Evolutionary conservation across 2,113 vertebrate species (phyloP).

Genomic region (Alethe diademata): DNA sequence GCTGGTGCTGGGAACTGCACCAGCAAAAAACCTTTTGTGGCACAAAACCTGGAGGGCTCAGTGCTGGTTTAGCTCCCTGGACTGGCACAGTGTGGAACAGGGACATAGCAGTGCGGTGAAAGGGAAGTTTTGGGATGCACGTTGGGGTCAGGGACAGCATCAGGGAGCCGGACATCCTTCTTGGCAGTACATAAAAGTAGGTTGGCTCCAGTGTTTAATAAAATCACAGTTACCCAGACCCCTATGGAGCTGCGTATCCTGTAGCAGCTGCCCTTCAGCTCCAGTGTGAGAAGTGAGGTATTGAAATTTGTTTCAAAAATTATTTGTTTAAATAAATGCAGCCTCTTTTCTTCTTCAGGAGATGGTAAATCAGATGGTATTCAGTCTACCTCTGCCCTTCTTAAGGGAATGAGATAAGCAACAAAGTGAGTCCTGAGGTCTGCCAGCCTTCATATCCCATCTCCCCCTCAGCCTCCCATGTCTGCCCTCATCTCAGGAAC

Average conservation of each 20-base stretch:
- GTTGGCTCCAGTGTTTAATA: background rate
- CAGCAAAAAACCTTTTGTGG: background rate
- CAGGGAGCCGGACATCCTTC: background rate
- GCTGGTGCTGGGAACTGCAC: background rate
- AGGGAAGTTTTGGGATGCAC: background rate
- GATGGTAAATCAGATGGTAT: background rate
- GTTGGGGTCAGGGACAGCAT: background rate
- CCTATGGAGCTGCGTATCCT: background rate
- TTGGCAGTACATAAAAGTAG: background rate
- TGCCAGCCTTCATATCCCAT: background rate
- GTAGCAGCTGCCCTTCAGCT: background rate
- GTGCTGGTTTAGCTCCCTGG: background rate
- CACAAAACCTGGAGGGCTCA: background rate
- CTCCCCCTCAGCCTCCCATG: background rate
- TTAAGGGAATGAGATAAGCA: background rate
- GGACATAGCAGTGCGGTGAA: background rate
- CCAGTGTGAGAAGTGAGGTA: background rate
- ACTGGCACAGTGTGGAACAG: background rate
- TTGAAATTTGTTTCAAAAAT: background rate
- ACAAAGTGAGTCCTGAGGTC: background rate
- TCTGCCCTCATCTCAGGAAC: background rate
- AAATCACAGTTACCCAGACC: background rate
- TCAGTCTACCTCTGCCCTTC: background rate
- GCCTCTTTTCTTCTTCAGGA: background rate
- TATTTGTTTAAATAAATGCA: background rate